These are phyloP conservation scores for Papilio gigon DNA, from an alignment of 2,888 invertebrate genomes.

Conservation along the genomic window DNA sequence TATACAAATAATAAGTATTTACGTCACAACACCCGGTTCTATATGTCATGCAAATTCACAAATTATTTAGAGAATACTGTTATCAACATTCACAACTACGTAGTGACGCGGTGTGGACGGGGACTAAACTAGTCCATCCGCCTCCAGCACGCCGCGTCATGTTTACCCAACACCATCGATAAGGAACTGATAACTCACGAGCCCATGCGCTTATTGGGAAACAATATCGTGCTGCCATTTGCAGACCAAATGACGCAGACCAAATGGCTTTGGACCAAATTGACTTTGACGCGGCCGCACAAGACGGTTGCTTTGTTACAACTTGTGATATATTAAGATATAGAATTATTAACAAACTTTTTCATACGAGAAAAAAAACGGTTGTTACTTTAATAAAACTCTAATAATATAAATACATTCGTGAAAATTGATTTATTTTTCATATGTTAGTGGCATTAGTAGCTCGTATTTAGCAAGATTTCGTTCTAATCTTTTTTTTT, in stretches of 20 bases:
- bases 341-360: too few species aligned
- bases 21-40: constrained; percentile 8
- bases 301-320: constrained; percentile 1
- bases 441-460: neutral
- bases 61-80: neutral
- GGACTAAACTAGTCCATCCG: constrained; percentile 50
- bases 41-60: neutral
- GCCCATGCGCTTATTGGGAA: constrained; percentile 40
- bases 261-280: constrained; percentile 29
- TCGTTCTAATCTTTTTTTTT: neutral
- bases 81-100: constrained; percentile 43
- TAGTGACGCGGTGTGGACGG: constrained; percentile 19
- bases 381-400: too few species aligned
- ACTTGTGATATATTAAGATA: constrained; percentile 12
- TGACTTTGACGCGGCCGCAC: constrained; percentile 8
- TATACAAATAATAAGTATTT: neutral
- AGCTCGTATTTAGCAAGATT: neutral
- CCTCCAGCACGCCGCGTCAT: constrained; percentile 35
- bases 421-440: neutral
- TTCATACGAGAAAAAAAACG: too few species aligned
- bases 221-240: constrained; percentile 36
- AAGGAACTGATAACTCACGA: constrained; percentile 41
- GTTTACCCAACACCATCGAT: constrained; percentile 40
- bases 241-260: constrained; percentile 33
- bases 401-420: too few species aligned